phyloP scores from a whole-genome alignment of 2,888 invertebrate genomes.

The Ophion ventricosus region DNA sequence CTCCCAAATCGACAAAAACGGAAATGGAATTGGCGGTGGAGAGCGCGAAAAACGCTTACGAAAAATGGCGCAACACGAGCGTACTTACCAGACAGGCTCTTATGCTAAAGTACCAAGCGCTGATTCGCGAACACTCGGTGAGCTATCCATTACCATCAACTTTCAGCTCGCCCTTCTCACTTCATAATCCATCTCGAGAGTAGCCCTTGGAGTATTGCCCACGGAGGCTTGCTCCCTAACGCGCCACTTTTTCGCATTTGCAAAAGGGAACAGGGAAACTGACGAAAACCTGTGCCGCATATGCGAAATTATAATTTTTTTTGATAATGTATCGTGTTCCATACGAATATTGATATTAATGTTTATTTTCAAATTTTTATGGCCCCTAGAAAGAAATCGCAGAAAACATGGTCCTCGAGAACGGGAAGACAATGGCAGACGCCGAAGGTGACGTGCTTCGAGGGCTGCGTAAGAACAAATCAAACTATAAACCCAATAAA shows the following conservation, averaged over 20 bases:
- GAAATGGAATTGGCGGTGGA: conserved; percentile 96
- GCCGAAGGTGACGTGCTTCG: conserved; percentile 99
- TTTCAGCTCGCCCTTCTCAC: no score
- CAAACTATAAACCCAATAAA: neutral
- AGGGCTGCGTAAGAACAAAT: conserved; percentile 92
- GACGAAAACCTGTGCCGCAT: neutral
- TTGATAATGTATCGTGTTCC: neutral
- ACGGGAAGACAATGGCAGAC: conserved; percentile 98
- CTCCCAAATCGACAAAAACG: conserved; percentile 94
- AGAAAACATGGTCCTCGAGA: conserved; percentile 96
- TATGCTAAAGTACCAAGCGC: conserved; percentile 90
- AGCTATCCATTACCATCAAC: neutral
- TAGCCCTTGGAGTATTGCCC: no score
- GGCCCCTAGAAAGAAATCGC: conserved; percentile 91
- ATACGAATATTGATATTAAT: neutral
- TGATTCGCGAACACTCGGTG: conserved; percentile 76
- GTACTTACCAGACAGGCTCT: conserved; percentile 96
- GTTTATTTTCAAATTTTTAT: neutral
- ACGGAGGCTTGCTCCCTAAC: no score
- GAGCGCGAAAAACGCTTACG: conserved; percentile 90
- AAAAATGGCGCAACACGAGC: conserved; percentile 95
- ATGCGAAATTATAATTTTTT: neutral
- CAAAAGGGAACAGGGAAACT: neutral
- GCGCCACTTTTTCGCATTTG: neutral
- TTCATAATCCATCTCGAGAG: no score